Base-by-base conservation (phyloP, 2,797 vertebrate genomes). In the Tokudaia tokunoshimensis region DNA sequence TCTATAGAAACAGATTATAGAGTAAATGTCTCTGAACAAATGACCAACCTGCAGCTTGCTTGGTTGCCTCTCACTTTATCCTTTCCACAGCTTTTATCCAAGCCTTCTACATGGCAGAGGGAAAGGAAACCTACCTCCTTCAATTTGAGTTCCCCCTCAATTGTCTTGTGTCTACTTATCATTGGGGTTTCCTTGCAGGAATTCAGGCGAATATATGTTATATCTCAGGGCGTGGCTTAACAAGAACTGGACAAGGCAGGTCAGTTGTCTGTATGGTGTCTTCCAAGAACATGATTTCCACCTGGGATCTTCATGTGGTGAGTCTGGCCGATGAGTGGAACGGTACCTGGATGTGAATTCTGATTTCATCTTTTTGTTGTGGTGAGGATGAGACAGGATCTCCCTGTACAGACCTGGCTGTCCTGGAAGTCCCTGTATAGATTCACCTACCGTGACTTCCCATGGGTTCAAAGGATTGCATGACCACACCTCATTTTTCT, bases 281-380 rank as follows among this genome's bases (percentile, higher is more conserved):
- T 17, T 70, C 92, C 5, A n/a, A 12, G n/a, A 0, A 0, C 20
- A 15, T 0, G 3, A 47, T 92, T 70, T 31, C 2, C 3, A 26
- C 86, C 89, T 97, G 95, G 94, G 65, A 95, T 24, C 67, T 95
- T 52, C 59, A 41, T n/a, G 29, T 67, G 78, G 95, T 88, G 52
- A 96, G 94, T 92, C 37, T 76, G 84, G 41, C 67, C 5, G 10
- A 2, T 1, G 3, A 57, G 24, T 29, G 52, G 67, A 82, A 76
- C 12, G 37, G 22, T 34, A 55, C 5, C 50, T 4, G 1, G 15
- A 7, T 19, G 12, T 65, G 6, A 67, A n/a, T 67, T 44, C 63
- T 65, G 19, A n/a, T 22, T 34, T 67, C 6, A 50, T 67, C 19
- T 34, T 24, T n/a, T 29, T 63, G 26, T 63, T 34, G 61, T 31